Evolutionary conservation across 2,888 invertebrate genomes (phyloP).

Genomic region (Dendrolimus houi): DNA sequence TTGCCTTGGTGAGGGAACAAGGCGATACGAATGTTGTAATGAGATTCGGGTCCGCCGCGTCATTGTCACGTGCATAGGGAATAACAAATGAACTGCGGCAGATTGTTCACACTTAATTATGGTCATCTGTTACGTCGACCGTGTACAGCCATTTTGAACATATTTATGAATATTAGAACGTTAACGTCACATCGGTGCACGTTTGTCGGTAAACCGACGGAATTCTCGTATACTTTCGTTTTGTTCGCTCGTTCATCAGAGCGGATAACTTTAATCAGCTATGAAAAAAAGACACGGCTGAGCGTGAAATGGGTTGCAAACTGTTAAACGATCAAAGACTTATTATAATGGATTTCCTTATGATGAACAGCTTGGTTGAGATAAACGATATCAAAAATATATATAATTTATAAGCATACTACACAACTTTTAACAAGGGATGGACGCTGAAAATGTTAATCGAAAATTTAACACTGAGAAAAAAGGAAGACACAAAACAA

Average conservation of each 20-base stretch:
- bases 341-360: constrained; percentile 24
- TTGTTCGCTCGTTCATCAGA: constrained; percentile 35
- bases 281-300: constrained; percentile 44
- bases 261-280: constrained; percentile 55
- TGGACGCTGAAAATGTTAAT: too few species aligned
- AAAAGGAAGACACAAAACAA: too few species aligned
- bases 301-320: constrained; percentile 53
- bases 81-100: constrained; percentile 52
- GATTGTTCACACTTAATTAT: constrained; percentile 55
- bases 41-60: constrained; percentile 57
- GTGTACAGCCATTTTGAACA: constrained; percentile 21
- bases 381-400: background rate
- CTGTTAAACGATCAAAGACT: constrained; percentile 54
- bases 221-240: constrained; percentile 27
- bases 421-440: too few species aligned
- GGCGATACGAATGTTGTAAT: constrained; percentile 64
- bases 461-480: too few species aligned
- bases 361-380: constrained; percentile 1
- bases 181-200: constrained; percentile 1
- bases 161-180: constrained; percentile 46
- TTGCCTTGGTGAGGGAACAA: constrained; percentile 47
- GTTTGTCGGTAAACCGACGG: constrained; percentile 4
- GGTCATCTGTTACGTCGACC: constrained; percentile 32
- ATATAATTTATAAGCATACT: background rate
- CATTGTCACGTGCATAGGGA: constrained; percentile 66